phyloP scores from a whole-genome alignment of 2,113 vertebrate species.

The Sylvilagus bachmani region DNA sequence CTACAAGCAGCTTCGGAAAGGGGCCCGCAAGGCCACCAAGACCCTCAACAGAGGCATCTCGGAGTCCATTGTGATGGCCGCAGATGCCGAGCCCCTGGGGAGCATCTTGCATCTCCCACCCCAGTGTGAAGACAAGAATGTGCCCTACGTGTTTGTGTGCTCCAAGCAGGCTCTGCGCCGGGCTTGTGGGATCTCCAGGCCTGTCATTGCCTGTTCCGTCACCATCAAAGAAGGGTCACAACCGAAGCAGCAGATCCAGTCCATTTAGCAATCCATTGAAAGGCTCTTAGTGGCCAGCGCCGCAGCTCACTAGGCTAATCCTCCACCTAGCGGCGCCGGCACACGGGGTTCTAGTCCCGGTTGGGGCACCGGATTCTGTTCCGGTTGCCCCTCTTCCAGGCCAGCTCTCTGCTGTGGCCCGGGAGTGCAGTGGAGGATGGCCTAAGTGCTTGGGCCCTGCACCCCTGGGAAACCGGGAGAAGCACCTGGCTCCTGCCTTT shows the following conservation, averaged over 20 bases:
- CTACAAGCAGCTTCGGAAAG: conserved; percentile 98
- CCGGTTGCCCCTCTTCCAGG: too few relatives aligned
- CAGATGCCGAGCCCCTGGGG: conserved; percentile 97
- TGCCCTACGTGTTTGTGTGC: conserved; percentile 84
- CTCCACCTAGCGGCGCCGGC: too few relatives aligned
- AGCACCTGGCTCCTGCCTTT: too few relatives aligned
- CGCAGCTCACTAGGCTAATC: too few relatives aligned
- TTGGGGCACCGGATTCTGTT: too few relatives aligned
- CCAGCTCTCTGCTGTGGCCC: too few relatives aligned
- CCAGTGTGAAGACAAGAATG: conserved; percentile 97
- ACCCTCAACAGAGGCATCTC: conserved; percentile 98
- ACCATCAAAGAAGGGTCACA: conserved; percentile 99
- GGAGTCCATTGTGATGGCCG: conserved; percentile 99
- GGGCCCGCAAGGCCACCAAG: conserved; percentile 99
- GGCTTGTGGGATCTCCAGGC: conserved; percentile 96
- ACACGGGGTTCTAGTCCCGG: too few relatives aligned
- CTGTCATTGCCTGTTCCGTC: conserved; percentile 97
- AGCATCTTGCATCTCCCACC: conserved; percentile 98
- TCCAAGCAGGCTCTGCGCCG: conserved; percentile 98
- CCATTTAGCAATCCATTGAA: conserved; percentile 95
- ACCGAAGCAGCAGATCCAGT: conserved; percentile 98
- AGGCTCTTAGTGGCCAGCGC: conserved; percentile 97
- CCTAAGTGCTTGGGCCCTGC: too few relatives aligned
- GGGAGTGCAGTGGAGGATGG: too few relatives aligned
- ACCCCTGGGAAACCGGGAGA: too few relatives aligned